Evolutionary conservation across 1,140 invertebrate species (phyloP), one percentile per base, ranked within the genome.

Genomic region (Pachyrhynchus sulphureomaculatus): DNA sequence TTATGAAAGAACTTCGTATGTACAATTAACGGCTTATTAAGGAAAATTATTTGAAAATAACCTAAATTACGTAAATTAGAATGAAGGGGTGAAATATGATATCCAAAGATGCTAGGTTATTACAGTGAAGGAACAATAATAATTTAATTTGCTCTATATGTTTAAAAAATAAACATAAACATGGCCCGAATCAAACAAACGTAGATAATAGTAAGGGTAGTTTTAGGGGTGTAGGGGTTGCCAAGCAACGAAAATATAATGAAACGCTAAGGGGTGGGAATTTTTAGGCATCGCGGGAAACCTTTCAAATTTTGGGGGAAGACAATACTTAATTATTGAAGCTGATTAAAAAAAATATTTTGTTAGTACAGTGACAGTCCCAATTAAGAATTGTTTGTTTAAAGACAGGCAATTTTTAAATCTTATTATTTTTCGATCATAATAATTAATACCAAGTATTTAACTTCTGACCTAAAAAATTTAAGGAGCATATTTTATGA

Each of bases 211-310:
- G 44, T 39, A 51, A 61, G 58, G 66, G 63, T 58, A 62, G 61
- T 55, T 62, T 68, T 56, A 60, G 62, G 65, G 58, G 64, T 53
- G 48, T 55, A 58, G 64, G 68, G 59, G 69, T 71, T 71, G 69
- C 69, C 61, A 61, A 55, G 69, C 69, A 71, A 71, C 69, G 42
- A 64, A 48, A 68, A 65, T 61, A 54, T 61, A 54, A 61, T 61
- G 49, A 61, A 53, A 53, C 48, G 58, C 36, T 39, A 10, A 42
- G 65, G 55, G 67, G 29, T 58, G 52, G 58, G 34, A 52, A 51
- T 42, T 42, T 55, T 23, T 18, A 41, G 52, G 26, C 26, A 29
- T 1, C 36, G 17, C 13, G 36, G 36, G 6, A 39, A 39, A 39
- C 13, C 13, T 39, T 39, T 39, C 13, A 17, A 39, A 39, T n/a